phyloP scores from a whole-genome alignment of 2,888 invertebrate species.

The Helicoverpa assulta region DNA sequence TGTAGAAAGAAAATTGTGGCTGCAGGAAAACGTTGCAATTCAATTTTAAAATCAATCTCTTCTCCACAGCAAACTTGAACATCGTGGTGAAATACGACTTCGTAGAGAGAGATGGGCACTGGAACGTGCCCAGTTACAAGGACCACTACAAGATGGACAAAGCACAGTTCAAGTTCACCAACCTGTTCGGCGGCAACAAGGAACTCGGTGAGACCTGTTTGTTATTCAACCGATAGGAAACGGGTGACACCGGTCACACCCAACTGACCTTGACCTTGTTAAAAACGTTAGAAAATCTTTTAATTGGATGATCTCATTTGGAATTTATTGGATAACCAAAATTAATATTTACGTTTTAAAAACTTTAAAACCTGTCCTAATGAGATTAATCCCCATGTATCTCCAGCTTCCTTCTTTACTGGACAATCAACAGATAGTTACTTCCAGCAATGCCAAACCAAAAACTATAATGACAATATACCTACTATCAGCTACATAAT shows the following conservation, averaged over 20 bases:
- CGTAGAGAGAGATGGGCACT: constrained; percentile 80
- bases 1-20: too few species aligned
- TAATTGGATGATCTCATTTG: constrained; percentile 20
- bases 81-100: constrained; percentile 85
- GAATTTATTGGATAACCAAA: too few species aligned
- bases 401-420: too few species aligned
- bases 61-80: constrained; percentile 83
- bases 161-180: constrained; percentile 86
- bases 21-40: too few species aligned
- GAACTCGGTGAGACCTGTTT: constrained; percentile 77
- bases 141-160: constrained; percentile 86
- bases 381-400: too few species aligned
- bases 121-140: constrained; percentile 80
- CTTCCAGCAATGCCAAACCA: too few species aligned
- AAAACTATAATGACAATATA: too few species aligned
- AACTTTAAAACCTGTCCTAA: constrained; percentile 2
- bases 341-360: too few species aligned
- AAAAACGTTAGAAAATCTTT: background rate
- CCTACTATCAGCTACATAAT: too few species aligned
- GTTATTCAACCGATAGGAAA: constrained; percentile 12
- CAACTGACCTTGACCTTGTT: constrained; percentile 24
- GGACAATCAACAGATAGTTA: too few species aligned
- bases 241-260: background rate
- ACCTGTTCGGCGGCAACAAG: constrained; percentile 86
- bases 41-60: background rate